Conservation (phyloP, 2,888 invertebrate genomes). For the Ellobium chinense region DNA sequence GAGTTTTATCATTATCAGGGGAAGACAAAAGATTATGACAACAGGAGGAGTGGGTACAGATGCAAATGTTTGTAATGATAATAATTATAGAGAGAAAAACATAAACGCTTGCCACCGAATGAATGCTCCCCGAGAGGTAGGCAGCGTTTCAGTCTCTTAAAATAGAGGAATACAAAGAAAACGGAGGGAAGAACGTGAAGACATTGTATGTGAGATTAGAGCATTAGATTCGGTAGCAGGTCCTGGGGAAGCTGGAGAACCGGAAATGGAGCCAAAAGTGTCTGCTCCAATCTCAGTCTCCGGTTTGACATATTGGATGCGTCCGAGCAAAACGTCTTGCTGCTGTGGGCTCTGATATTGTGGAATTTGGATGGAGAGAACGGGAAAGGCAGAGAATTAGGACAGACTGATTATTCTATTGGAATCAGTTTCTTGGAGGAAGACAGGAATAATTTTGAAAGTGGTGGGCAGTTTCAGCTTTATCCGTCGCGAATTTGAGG, state of each 20-base stretch:
- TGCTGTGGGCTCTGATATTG: neutral
- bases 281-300: conserved; percentile 28
- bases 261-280: conserved; percentile 42
- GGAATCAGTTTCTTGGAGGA: neutral
- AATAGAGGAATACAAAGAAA: conserved; percentile 5
- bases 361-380: neutral
- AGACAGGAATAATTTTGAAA: neutral
- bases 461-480: neutral
- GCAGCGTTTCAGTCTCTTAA: too few species aligned
- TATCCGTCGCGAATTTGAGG: too few species aligned
- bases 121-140: too few species aligned
- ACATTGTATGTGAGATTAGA: conserved; percentile 26
- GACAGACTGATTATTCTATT: neutral
- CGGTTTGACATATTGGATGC: conserved; percentile 39
- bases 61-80: too few species aligned
- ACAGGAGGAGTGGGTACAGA: too few species aligned
- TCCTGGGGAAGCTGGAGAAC: conserved; percentile 12
- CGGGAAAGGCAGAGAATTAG: neutral
- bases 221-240: conserved; percentile 30
- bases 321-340: conserved; percentile 25
- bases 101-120: too few species aligned
- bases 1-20: too few species aligned
- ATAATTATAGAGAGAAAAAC: too few species aligned
- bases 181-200: conserved; percentile 11
- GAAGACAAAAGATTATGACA: too few species aligned